These are phyloP conservation scores for Amblyraja radiata DNA, from an alignment of 2,797 vertebrate species.

Conservation along the genomic window DNA sequence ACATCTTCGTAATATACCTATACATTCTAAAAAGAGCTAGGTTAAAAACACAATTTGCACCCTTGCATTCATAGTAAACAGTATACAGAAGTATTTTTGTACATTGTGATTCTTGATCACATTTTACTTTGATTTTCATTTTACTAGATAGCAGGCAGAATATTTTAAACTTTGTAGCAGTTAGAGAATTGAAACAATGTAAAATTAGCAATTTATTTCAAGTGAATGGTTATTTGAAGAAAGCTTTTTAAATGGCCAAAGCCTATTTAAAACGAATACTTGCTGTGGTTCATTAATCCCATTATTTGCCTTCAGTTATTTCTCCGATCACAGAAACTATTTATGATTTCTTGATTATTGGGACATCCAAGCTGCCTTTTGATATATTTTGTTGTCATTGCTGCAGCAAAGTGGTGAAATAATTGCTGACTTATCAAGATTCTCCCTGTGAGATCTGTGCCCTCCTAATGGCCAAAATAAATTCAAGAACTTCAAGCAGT, in stretches of 20 bases:
- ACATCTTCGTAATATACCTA: not conserved
- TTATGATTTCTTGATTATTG: not conserved
- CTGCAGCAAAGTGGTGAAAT: not conserved
- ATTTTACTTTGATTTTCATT: slow-evolving; percentile 14
- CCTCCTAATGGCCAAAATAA: not conserved
- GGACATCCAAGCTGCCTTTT: not conserved
- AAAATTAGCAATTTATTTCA: not conserved
- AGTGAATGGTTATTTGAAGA: not conserved
- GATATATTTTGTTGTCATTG: not conserved
- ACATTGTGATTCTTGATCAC: not conserved
- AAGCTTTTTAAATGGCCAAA: not conserved
- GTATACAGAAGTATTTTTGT: not conserved
- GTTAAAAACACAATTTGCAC: not conserved
- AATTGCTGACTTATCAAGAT: not conserved
- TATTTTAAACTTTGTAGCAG: not conserved
- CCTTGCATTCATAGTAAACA: not conserved
- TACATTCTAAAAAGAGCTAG: not conserved
- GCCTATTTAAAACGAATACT: not conserved
- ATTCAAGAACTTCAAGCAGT: slow-evolving; percentile 2
- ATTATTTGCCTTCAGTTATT: not conserved
- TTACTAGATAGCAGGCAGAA: not conserved
- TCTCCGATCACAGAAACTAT: not conserved
- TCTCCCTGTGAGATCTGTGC: not conserved
- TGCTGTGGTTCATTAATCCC: not conserved
- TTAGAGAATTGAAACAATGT: not conserved